Conservation (phyloP, 2,888 invertebrate species). For the Neelides folsomi region DNA sequence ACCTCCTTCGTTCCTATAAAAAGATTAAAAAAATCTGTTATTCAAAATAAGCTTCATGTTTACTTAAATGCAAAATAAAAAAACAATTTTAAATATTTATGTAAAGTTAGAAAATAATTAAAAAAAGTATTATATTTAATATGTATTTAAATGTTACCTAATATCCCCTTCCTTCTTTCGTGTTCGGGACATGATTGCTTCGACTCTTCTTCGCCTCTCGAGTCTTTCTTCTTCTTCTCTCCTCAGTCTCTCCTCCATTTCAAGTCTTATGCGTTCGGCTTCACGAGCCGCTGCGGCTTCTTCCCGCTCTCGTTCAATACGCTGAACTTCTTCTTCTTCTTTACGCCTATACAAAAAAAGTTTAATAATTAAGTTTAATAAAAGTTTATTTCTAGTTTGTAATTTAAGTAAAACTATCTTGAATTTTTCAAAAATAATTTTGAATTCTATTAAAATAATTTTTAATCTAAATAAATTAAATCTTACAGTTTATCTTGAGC, state of each 20-base stretch:
- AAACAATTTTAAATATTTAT: no score
- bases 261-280: conserved; percentile 51
- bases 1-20: conserved; percentile 5
- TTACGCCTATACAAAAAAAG: conserved; percentile 44
- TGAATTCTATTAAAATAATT: conserved; percentile 44
- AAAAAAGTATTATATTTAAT: no score
- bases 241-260: conserved; percentile 66
- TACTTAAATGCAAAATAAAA: no score
- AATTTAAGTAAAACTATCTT: no score
- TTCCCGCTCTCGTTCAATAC: conserved; percentile 69
- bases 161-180: conserved; percentile 44
- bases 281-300: conserved; percentile 44
- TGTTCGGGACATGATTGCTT: conserved; percentile 86
- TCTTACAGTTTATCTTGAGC: conserved; percentile 48
- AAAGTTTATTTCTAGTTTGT: conserved; percentile 36
- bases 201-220: conserved; percentile 74
- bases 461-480: no score
- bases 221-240: conserved; percentile 80
- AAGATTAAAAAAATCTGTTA: background rate
- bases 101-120: no score
- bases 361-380: no score
- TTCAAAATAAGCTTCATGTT: no score
- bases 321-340: conserved; percentile 63
- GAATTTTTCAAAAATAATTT: no score
- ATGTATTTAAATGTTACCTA: conserved; percentile 38